Evolutionary conservation across 2,113 vertebrate genomes (phyloP).

Genomic region (Ctenomys sociabilis): DNA sequence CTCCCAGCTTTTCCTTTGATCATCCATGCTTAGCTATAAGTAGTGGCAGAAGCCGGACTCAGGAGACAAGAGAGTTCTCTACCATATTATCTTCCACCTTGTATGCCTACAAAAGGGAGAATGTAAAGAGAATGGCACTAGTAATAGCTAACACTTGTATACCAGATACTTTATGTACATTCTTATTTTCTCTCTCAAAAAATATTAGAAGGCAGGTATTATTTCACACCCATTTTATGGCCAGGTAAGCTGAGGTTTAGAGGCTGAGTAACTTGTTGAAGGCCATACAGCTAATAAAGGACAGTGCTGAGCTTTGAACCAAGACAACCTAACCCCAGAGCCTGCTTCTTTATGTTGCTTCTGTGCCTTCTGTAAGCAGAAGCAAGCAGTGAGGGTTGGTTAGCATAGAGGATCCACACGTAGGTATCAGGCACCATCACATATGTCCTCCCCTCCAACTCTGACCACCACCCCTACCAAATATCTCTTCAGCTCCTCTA

Average conservation of each 20-base stretch:
- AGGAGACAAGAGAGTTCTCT: neutral
- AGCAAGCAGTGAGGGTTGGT: neutral
- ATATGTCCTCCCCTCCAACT: neutral
- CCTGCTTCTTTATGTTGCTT: neutral
- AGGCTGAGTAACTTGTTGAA: neutral
- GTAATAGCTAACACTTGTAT: neutral
- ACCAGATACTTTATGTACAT: neutral
- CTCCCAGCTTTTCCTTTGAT: neutral
- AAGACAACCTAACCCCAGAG: neutral
- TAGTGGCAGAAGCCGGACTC: neutral
- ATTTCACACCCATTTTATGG: conserved; percentile 20
- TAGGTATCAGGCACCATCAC: neutral
- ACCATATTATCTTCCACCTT: neutral
- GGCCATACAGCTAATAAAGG: neutral
- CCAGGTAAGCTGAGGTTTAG: conserved; percentile 1
- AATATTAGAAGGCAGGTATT: neutral
- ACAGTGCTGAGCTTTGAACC: neutral
- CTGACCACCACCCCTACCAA: neutral
- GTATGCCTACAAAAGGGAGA: neutral
- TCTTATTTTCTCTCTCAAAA: neutral
- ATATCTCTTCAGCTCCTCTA: neutral
- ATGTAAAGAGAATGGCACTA: neutral
- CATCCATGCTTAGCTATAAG: neutral
- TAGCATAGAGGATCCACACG: neutral
- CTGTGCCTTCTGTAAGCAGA: neutral